Base-by-base conservation (phyloP, 1,140 invertebrate genomes). In the Dendroctonus ponderosae region DNA sequence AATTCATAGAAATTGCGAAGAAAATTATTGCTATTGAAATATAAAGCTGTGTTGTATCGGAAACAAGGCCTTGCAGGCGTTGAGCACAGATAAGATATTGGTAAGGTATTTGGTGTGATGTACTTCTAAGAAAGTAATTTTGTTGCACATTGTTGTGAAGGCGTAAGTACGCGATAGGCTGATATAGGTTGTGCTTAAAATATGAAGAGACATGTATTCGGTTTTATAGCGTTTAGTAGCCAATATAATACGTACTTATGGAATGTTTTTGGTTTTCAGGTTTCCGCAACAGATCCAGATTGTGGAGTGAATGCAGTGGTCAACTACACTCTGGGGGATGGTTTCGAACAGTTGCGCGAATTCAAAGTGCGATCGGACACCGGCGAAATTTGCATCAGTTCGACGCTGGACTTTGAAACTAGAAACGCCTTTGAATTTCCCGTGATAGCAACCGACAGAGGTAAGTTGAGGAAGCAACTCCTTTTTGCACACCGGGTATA, bases 221-320 rank as follows among this genome's bases (percentile, higher is more conserved):
- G 6, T 9, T 52, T 42, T 12, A 7, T 54, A 15, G 5, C 8
- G 14, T 8, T 14, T 11, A 3, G 9, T 51, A 26, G 26, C 26
- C 26, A 26, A n/a, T 26, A 14, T 56, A 41, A 5, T 54, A 15
- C 50, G 37, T 14, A 69, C 8, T 15, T 62, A 11, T 61, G 7
- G 66, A 53, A 62, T 72, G 63, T 75, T 74, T 74, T 68, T 26
- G 26, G 26, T 66, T 83, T 81, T 0, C 85, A 96, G 95, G 92
- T 97, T 56, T 91, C 91, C 59, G 96, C 96, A 0, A 92, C 89
- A 39, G 96, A 98, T 81, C 89, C 91, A 2, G 96, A 98, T 81
- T 94, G 93, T 74, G 95, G 95, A 11, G 89, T 96, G 7, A 97
- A 98, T 80, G 91, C 94, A 0, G 89, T 94, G 80, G 91, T 98